These are phyloP conservation scores for Junco hyemalis DNA, from an alignment of 2,113 vertebrate genomes.

Conservation along the genomic window DNA sequence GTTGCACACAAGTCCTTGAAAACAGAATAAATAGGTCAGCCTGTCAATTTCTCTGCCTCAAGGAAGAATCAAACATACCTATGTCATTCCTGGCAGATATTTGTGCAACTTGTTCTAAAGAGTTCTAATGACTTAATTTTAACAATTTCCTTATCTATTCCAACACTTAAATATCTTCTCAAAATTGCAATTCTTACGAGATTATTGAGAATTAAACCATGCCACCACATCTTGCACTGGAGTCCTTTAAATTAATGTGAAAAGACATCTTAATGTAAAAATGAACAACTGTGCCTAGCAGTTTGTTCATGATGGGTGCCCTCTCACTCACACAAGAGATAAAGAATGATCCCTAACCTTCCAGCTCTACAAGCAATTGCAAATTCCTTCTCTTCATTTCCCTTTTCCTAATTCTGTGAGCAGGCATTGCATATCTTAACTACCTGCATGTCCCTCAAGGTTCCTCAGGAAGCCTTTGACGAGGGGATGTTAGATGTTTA, in stretches of 20 bases:
- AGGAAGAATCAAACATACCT: not conserved
- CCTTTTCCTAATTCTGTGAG: not conserved
- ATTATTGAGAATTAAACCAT: not conserved
- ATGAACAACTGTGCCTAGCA: not conserved
- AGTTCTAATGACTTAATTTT: not conserved
- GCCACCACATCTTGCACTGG: not conserved
- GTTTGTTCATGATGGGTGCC: not conserved
- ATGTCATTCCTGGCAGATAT: not conserved
- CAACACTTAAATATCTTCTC: not conserved
- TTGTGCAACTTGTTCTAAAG: not conserved
- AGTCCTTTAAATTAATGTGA: conserved; percentile 23
- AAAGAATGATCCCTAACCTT: not conserved
- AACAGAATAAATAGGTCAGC: conserved; percentile 29
- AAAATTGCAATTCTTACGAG: not conserved
- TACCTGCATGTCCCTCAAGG: not conserved
- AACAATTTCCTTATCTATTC: not conserved
- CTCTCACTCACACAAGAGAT: not conserved
- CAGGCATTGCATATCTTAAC: not conserved
- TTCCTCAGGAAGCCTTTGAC: not conserved
- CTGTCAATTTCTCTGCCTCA: not conserved
- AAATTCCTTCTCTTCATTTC: not conserved
- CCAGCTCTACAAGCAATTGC: not conserved
- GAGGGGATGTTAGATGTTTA: not conserved
- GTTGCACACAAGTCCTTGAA: not conserved
- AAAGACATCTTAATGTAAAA: conserved; percentile 31